Evolutionary conservation across 2,797 vertebrate genomes (phyloP).

Genomic region (Paramormyrops hopkinsi): DNA sequence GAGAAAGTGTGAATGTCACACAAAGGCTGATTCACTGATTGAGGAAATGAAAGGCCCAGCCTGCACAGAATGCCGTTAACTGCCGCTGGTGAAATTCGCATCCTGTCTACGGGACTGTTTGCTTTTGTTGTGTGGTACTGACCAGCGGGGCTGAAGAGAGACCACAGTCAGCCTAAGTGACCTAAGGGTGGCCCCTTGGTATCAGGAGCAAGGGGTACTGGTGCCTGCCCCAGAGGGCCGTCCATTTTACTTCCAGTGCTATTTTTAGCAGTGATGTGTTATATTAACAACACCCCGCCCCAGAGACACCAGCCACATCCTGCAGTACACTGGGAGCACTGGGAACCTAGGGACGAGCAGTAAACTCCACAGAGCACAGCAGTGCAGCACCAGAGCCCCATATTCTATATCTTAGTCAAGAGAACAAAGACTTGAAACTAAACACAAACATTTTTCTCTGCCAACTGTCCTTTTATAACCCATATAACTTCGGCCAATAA

Average conservation of each 20-base stretch:
- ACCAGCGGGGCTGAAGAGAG: neutral
- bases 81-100: neutral
- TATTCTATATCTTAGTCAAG: neutral
- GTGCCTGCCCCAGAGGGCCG: neutral
- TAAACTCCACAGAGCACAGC: neutral
- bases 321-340: neutral
- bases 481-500: neutral
- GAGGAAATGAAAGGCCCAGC: neutral
- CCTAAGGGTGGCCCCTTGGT: neutral
- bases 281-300: neutral
- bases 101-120: neutral
- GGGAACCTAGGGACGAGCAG: neutral
- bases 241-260: slow-evolving; percentile 29
- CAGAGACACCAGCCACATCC: neutral
- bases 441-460: neutral
- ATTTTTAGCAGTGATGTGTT: slow-evolving; percentile 34
- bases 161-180: neutral
- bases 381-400: neutral
- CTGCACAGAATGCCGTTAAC: neutral
- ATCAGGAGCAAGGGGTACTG: neutral
- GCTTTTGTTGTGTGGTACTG: neutral
- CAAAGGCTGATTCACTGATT: neutral
- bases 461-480: neutral
- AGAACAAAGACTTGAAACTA: slow-evolving; percentile 1
- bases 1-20: neutral